A percentile compares a stretch with the other conserved stretches of the same genome.
phyloP scores from a whole-genome alignment of 2,888 invertebrate species.

The Glaucopsyche alexis region DNA sequence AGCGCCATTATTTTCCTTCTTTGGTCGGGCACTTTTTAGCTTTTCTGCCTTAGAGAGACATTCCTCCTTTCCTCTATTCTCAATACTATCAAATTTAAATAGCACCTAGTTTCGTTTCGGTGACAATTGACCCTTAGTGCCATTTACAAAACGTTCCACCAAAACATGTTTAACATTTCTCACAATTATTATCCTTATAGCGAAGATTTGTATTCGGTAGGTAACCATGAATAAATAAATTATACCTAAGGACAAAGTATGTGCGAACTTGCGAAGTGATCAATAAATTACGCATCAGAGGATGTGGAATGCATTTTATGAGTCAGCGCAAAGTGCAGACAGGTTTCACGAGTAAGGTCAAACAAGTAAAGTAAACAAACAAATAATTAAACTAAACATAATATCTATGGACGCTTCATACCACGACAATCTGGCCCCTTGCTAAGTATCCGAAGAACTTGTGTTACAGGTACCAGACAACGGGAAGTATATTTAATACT shows the following conservation, averaged over 20 bases:
- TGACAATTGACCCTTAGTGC: too few relatives aligned
- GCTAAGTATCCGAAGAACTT: too few relatives aligned
- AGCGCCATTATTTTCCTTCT: too few relatives aligned
- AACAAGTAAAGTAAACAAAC: slow-evolving; percentile 7
- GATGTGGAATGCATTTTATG: neutral
- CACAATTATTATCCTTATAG: neutral
- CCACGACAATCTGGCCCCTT: too few relatives aligned
- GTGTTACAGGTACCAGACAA: too few relatives aligned
- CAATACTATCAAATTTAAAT: too few relatives aligned
- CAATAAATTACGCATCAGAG: neutral
- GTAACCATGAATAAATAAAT: neutral
- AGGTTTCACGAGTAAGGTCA: neutral
- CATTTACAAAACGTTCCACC: neutral
- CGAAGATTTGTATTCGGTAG: neutral
- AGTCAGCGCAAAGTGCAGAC: neutral
- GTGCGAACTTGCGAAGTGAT: neutral
- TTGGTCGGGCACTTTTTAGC: too few relatives aligned
- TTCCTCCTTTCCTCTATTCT: too few relatives aligned
- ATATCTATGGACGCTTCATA: too few relatives aligned
- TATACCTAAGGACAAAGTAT: neutral
- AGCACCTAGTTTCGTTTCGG: too few relatives aligned
- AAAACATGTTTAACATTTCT: neutral
- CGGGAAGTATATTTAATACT: too few relatives aligned
- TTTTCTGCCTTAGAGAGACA: too few relatives aligned
- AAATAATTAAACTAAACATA: neutral